A percentile compares a stretch with the other conserved stretches of the same genome.
Conservation (phyloP, 2,797 vertebrate genomes). For the Mallotus villosus region DNA sequence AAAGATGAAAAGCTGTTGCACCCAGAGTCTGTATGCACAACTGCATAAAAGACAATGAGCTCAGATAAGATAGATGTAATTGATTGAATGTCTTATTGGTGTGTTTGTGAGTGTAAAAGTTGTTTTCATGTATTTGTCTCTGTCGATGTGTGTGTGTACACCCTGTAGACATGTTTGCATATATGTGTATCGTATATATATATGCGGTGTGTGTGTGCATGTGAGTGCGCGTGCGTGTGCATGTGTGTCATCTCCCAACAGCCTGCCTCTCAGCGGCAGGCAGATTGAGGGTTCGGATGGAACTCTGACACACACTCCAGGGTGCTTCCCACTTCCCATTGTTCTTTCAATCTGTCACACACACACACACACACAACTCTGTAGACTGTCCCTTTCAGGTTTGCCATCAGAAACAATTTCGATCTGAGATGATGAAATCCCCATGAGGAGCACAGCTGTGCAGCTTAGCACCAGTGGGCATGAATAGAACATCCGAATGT, state of each 20-base stretch:
- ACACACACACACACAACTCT: not conserved
- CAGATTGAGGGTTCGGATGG: not conserved
- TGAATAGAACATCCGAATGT: not conserved
- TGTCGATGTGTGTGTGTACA: too few relatives aligned
- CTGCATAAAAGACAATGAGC: not conserved
- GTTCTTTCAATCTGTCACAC: conserved; percentile 6
- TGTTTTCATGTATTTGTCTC: too few relatives aligned
- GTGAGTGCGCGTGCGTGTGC: conserved; percentile 16
- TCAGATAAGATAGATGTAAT: too few relatives aligned
- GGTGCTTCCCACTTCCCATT: conserved; percentile 2
- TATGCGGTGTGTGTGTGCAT: not conserved
- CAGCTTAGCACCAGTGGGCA: not conserved
- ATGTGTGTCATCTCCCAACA: conserved; percentile 13
- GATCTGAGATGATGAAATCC: not conserved
- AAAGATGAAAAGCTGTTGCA: not conserved
- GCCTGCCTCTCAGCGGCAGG: not conserved
- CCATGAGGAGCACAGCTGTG: not conserved
- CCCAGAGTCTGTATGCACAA: not conserved
- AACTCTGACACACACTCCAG: not conserved
- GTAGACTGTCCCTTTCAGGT: not conserved
- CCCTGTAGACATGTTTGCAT: not conserved
- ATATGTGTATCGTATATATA: not conserved
- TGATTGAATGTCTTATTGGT: too few relatives aligned
- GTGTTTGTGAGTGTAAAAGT: too few relatives aligned
- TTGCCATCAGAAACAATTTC: conserved; percentile 7